These are phyloP conservation scores for Daubentonia madagascariensis DNA, from an alignment of 2,113 vertebrate species.

Conservation along the genomic window DNA sequence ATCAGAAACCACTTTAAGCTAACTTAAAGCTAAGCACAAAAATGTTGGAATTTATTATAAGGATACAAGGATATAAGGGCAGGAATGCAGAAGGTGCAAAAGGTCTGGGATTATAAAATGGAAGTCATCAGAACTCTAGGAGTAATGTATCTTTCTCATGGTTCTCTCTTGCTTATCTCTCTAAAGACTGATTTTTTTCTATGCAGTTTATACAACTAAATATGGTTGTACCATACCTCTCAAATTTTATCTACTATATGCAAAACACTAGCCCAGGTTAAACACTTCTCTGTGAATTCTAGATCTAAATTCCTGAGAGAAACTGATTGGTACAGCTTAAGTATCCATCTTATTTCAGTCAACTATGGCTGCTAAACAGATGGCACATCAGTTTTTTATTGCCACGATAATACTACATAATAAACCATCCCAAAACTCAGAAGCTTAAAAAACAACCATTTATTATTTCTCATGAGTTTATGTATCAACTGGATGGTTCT, in stretches of 20 bases:
- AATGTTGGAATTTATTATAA: neutral
- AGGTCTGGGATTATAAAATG: neutral
- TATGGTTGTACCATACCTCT: neutral
- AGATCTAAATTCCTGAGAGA: neutral
- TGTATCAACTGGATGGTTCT: neutral
- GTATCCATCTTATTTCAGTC: neutral
- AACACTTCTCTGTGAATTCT: neutral
- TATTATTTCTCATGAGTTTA: neutral
- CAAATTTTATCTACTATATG: neutral
- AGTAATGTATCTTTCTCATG: neutral
- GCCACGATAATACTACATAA: neutral
- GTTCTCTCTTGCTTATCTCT: neutral
- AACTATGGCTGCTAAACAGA: neutral
- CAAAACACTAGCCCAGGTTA: neutral
- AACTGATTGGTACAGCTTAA: neutral
- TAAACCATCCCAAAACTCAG: neutral
- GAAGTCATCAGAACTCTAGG: neutral
- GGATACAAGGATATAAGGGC: neutral
- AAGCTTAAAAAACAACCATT: neutral
- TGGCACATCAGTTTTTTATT: neutral
- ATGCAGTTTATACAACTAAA: neutral
- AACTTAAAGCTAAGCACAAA: neutral
- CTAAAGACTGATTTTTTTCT: neutral
- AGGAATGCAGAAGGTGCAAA: neutral
- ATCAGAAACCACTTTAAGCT: neutral